Base-by-base conservation (phyloP, 2,888 invertebrate genomes). In the Sarcophaga subvicina region DNA sequence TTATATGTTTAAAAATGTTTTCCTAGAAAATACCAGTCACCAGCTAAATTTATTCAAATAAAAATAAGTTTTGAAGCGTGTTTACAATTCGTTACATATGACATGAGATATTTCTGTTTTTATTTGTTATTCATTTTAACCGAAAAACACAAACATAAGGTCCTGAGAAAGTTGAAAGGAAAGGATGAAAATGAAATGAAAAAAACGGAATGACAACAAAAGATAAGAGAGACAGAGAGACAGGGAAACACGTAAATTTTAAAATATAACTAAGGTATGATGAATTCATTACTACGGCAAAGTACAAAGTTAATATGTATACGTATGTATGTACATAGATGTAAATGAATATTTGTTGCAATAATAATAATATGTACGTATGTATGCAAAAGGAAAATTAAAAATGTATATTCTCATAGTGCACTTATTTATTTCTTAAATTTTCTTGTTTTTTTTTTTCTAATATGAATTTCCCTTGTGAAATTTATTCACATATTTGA, bases 391-490 rank as follows among this genome's bases (percentile, higher is more conserved):
- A 59, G 17, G 59, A 59, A 60, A 71, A 71, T 80, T 60, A 73
- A 73, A 72, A 47, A 62, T 73, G 22, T 72, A 47, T 45, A 47
- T 62, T 64, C 59, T 63, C 81, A 70, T 64, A 49, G 11, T 63
- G 45, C 59, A 70, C 45, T 76, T 64, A 49, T 59, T n/a, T 3
- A 37, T 37, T 49, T 73, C 22, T n/a, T 59, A 64, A 71, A 77
- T 20, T 17, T 37, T 37, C 0, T 37, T 37, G 8, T 10, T 37
- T 37, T 2, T 37, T 37, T 37, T 37, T 37, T 37, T 8, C 25
- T 20, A 47, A 71, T 77, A 60, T 37, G 54, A 82, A 71, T 66
- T 76, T 77, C 71, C 47, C 49, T 45, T 81, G 25, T 22, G 69
- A 8, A 70, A 27, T 73, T 47, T 67, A 47, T 49, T 47, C 27